Base-by-base conservation (phyloP, 2,888 invertebrate genomes). In the Tenthredo amoena region DNA sequence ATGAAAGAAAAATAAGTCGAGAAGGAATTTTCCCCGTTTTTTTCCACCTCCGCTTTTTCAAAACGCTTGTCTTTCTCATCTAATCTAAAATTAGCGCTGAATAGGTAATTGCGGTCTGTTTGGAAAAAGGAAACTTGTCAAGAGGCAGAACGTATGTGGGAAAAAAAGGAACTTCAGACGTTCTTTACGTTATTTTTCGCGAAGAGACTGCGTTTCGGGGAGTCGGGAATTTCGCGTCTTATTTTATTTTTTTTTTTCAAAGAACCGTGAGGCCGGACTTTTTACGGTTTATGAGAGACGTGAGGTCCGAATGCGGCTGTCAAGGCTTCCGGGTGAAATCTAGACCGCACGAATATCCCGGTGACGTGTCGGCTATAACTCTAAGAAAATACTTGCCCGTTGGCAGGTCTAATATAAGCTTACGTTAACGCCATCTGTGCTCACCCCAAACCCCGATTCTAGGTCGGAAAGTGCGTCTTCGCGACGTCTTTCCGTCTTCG, bases 291-390 rank as follows among this genome's bases (percentile, higher is more conserved):
- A 18, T 15, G 34, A 37, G 37, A 71, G 4, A 40, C 43, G 40
- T 18, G 21, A 37, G 21, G 72, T 74, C 72, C 72, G 72, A 43
- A 74, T 43, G 21, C 10, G 21, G 21, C 0, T 21, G 72, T 43
- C n/a, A 21, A 26, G 21, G 5, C 40, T 21, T 21, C 26, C 3
- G n/a, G 40, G 12, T 3, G 12, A 74, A 74, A 74, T 40, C 72
- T 21, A 15, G 21, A 74, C 72, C 72, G 4, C 40, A 40, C 72
- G 72, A 74, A 74, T 43, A 21, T 40, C 40, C 15, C 12, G 34
- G 40, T 74, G 72, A 77, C 77, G 77, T 77, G 77, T 77, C n/a
- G 50, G 34, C 55, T 26, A 77, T 77, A 77, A 77, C 50, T 77
- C 34, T 34, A 7, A 15, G 50, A 77, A 50, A 34, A 77, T 47